Base-by-base conservation (phyloP, 2,888 invertebrate genomes). In the Microdon myrmicae region DNA sequence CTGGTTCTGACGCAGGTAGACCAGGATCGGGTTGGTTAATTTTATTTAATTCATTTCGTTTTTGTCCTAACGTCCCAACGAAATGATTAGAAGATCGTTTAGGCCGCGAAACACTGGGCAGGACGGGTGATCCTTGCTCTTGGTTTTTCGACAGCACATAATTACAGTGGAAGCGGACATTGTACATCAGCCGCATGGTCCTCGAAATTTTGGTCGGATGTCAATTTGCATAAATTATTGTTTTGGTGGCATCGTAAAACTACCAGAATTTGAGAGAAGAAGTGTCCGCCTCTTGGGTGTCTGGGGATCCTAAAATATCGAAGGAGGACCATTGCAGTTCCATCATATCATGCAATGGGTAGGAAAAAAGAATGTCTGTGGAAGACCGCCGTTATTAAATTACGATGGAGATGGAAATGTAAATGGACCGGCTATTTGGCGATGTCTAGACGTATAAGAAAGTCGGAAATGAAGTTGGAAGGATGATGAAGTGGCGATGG, bases 161-260 rank as follows among this genome's bases (percentile, higher is more conserved):
- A 64, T 64, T 64, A 64, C 48, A 64, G 58, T 32, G 54, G 28
- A 39, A 22, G 16, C 37, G 31, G 41, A 29, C 41, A 53, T 31
- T 43, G 32, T 43, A 31, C 43, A 31, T 43, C 53, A 23, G 37
- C 22, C 41, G 17, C 17, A 26, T 34, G 12, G 38, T 43, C 48
- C 32, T 19, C 55, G 60, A 48, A 55, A 44, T 49, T 39, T 13
- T 25, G 32, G 32, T 34, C 25, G 45, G 37, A 48, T 64, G 64
- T 64, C 64, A 64, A 64, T 64, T 64, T 64, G 64, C 64, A 64
- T 64, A 64, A 64, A 64, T 64, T 64, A 64, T 64, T 51, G 58
- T 58, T 64, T 64, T 64, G 64, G 64, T 64, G 64, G 64, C 64
- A 64, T 64, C 64, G 51, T 64, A 47, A 58, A 64, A 58, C 64